phyloP scores from a whole-genome alignment of 2,797 vertebrate genomes.

The Buphagus erythrorhynchus region DNA sequence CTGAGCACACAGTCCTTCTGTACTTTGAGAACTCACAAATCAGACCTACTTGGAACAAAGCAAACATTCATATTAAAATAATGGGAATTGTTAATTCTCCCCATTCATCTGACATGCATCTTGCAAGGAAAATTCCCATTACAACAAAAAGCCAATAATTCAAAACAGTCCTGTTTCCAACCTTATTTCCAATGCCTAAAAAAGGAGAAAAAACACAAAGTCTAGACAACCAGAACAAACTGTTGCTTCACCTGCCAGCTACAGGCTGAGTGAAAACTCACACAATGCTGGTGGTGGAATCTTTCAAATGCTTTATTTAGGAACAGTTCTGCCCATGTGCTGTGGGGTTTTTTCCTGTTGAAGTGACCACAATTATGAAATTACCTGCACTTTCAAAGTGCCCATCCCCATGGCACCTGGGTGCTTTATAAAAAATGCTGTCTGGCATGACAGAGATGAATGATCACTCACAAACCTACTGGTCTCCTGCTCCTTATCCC shows the following conservation, averaged over 20 bases:
- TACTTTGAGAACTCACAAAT: not conserved
- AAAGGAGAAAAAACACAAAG: not conserved
- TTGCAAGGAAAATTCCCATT: not conserved
- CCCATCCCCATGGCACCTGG: not conserved
- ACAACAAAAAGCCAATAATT: not conserved
- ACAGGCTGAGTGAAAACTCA: not conserved
- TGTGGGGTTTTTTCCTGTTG: not conserved
- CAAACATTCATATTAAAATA: not conserved
- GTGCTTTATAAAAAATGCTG: not conserved
- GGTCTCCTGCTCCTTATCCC: not conserved
- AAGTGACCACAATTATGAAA: not conserved
- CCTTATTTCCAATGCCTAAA: not conserved
- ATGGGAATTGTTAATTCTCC: not conserved
- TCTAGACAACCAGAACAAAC: not conserved
- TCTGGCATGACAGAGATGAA: not conserved
- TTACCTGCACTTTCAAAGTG: not conserved
- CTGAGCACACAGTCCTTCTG: not conserved
- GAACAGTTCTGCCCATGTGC: slow-evolving; percentile 28
- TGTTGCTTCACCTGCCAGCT: not conserved
- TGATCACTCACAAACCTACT: not conserved
- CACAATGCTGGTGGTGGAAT: not conserved
- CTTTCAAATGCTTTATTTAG: slow-evolving; percentile 38
- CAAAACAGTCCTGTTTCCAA: not conserved
- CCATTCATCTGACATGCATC: not conserved
- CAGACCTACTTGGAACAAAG: not conserved